Percentiles rank a stretch among this genome's conserved stretches.
Conservation (phyloP, 1,140 invertebrate species). For the Helicoverpa armigera region DNA sequence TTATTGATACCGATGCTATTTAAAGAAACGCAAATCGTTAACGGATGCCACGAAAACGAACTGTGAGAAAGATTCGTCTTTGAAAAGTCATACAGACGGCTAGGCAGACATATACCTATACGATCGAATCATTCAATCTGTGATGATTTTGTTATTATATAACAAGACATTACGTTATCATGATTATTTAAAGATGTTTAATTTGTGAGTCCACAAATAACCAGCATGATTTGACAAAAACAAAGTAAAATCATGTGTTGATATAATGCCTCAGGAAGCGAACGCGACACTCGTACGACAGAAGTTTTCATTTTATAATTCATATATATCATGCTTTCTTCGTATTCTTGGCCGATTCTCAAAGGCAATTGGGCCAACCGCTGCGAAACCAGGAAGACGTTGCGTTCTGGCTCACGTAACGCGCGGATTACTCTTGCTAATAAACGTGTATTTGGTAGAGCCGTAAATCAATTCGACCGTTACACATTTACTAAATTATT, state of each 20-base stretch:
- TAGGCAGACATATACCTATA: not conserved
- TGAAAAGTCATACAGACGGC: conserved; percentile 20
- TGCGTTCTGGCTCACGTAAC: conserved; percentile 53
- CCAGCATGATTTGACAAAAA: conserved; percentile 23
- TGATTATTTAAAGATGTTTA: not conserved
- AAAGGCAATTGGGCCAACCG: conserved; percentile 74
- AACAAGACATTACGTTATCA: not conserved
- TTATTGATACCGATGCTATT: conserved; percentile 39
- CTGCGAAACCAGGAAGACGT: conserved; percentile 66
- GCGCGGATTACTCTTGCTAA: conserved; percentile 38
- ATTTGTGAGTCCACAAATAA: not conserved
- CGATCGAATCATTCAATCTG: not conserved
- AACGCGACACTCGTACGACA: conserved; percentile 61
- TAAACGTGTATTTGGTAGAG: conserved; percentile 47
- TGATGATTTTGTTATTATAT: conserved; percentile 13
- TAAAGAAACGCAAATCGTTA: conserved; percentile 33
- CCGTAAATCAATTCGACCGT: conserved; percentile 45
- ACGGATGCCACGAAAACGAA: conserved; percentile 31
- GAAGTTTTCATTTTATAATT: conserved; percentile 65
- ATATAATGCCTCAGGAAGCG: conserved; percentile 65
- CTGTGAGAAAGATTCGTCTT: conserved; percentile 31
- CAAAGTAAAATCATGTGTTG: conserved; percentile 56
- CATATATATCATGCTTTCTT: conserved; percentile 73
- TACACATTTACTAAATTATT: conserved; percentile 15
- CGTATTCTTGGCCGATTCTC: conserved; percentile 73